These are phyloP conservation scores for Anolis carolinensis DNA, from an alignment of 2,113 vertebrate species.

Conservation along the genomic window DNA sequence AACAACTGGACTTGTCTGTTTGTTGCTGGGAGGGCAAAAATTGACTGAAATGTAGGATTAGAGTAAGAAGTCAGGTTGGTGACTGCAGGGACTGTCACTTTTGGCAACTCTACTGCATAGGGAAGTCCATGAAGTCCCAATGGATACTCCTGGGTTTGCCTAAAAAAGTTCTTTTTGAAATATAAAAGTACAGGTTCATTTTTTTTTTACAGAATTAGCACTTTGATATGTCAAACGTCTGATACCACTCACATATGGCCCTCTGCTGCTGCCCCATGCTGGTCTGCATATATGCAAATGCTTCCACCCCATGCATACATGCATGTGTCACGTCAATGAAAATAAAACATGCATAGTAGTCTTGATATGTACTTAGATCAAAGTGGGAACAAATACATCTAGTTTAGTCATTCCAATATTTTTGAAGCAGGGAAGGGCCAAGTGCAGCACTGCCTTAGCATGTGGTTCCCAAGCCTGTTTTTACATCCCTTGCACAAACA, in stretches of 20 bases:
- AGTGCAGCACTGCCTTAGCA: no score
- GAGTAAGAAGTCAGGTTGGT: slow-evolving; percentile 67
- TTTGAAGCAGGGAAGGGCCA: not conserved
- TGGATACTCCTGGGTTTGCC: slow-evolving; percentile 64
- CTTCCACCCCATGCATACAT: not conserved
- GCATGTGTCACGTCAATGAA: not conserved
- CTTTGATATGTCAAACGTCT: not conserved
- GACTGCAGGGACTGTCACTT: slow-evolving; percentile 66
- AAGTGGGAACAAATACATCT: not conserved
- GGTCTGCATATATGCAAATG: not conserved
- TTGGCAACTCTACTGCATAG: slow-evolving; percentile 74
- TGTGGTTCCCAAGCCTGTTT: no score
- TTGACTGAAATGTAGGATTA: slow-evolving; percentile 59
- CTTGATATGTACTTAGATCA: not conserved
- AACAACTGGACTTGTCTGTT: slow-evolving; percentile 67
- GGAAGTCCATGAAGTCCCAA: slow-evolving; percentile 52
- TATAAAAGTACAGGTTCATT: slow-evolving; percentile 25
- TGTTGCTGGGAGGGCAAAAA: slow-evolving; percentile 47
- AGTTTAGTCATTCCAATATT: not conserved
- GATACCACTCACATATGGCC: not conserved
- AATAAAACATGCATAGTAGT: not conserved
- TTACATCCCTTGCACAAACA: no score
- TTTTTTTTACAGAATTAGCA: not conserved
- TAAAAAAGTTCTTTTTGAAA: slow-evolving; percentile 69
- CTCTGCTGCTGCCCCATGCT: no score